Base-by-base conservation (phyloP, 2,797 vertebrate species). In the Myotis planiceps region DNA sequence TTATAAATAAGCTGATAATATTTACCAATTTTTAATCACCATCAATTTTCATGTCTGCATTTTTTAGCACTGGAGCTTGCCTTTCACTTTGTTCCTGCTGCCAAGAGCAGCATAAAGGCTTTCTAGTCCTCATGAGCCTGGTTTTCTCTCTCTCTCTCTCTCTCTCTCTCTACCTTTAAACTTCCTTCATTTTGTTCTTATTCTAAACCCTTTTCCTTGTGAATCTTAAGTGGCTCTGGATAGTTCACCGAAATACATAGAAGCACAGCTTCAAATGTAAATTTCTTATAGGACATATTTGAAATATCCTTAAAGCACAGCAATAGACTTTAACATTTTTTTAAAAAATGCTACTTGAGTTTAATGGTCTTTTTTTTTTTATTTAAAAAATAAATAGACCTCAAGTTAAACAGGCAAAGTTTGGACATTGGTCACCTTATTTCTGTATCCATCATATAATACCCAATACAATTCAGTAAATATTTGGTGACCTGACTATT, bases 1-100 rank as follows among this genome's bases (percentile, higher is more conserved):
- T 94, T 95, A 69, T 92, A 93, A 94, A 90, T 66, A 90, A 60
- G 15, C 42, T 89, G 21, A 29, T 92, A 95, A 63, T 88, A 93
- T 94, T 97, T 96, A 94, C 72, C 42, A 92, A 66, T 93, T 92
- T 96, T 94, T 95, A 87, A 75, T 94, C 74, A 78, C 39, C 27
- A 78, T 84, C 84, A 87, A 84, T 93, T 95, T 93, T 95, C 42
- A 88, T 78, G 10, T 85, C 49, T 95, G 65, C 49, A 93, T 47
- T 96, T 95, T 93, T 87, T 92, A 89, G 47, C 68, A 47, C 29
- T 83, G 21, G 34, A 90, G 27, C 63, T 75, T 96, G 83, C 68
- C 58, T 93, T 93, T 94, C 47, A 65, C 25, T 88, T 94, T 93
- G 51, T 92, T 90, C 71, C n/a, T 90, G 75, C 49, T 88, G 76